These are phyloP conservation scores for Antennarius maculatus DNA, from an alignment of 2,797 vertebrate species.

Conservation along the genomic window DNA sequence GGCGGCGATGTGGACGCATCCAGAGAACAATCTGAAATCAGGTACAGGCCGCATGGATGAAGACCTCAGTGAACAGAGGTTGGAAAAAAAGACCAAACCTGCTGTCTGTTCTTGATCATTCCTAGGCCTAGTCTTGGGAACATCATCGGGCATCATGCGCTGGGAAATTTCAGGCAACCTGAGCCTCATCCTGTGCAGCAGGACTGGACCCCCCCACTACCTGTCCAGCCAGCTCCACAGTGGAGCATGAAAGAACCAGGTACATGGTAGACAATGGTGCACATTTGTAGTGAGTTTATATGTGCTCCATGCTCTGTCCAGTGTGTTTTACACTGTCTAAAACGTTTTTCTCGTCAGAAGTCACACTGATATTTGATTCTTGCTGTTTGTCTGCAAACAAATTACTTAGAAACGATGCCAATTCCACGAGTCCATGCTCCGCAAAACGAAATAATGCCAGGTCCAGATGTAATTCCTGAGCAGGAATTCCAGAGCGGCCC, in stretches of 20 bases:
- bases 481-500: conserved; percentile 17
- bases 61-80: background rate
- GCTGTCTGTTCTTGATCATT: background rate
- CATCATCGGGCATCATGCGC: conserved; percentile 45
- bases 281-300: background rate
- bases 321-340: background rate
- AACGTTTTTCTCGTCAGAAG: background rate
- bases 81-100: background rate
- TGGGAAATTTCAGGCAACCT: conserved; percentile 42
- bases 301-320: background rate
- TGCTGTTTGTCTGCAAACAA: background rate
- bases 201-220: conserved; percentile 38
- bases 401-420: conserved; percentile 20
- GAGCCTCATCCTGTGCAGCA: conserved; percentile 16
- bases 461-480: background rate
- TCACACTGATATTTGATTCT: background rate
- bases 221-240: conserved; percentile 29
- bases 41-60: background rate
- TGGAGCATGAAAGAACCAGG: conserved; percentile 57
- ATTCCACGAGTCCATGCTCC: background rate
- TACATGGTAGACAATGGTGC: conserved; percentile 24
- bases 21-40: conserved; percentile 34
- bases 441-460: conserved; percentile 16
- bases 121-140: conserved; percentile 75
- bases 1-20: conserved; percentile 44